Evolutionary conservation across 2,888 invertebrate species (phyloP), one percentile per base, ranked within the genome.

Genomic region (Drosophila meridiana): DNA sequence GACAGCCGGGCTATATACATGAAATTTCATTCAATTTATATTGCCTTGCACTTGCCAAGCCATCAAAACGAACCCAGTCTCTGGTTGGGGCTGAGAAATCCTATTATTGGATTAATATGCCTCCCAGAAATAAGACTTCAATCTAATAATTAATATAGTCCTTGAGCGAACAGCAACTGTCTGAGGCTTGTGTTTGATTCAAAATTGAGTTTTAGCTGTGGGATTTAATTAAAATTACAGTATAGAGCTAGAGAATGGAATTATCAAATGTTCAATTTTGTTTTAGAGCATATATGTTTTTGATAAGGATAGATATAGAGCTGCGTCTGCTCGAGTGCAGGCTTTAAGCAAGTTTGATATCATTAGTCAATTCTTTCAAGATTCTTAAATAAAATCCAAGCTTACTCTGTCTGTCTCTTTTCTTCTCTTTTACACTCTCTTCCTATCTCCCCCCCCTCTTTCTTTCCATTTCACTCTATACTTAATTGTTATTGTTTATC

Each of bases 61-160:
- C 34, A 9, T 63, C n/a, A 13, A 30, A 36, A 36, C n/a, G 32
- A 47, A 26, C 14, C 26, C 32, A 47, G 2, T 26, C n/a, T 32
- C 47, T 26, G 30, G 8, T 48, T 40, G 40, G 40, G 32, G 6
- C 50, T 52, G 20, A 7, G 32, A 6, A 66, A 66, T 66, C 67
- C 66, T 43, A 52, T 66, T 66, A 66, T 20, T 36, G 38, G 13
- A 52, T 66, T 66, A 53, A 65, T 38, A 66, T 66, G 20, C 34
- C 26, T n/a, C n/a, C 13, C n/a, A 32, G n/a, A n/a, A 32, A 32
- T 50, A n/a, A 50, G 9, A 36, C 28, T 28, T 3, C 20, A 6
- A 32, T 52, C 26, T 55, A 45, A 40, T 45, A 55, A 68, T 55
- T 67, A 32, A 34, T 47, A 45, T 13, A n/a, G 8, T 26, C 2